Percentiles rank a stretch among this genome's conserved stretches.
These are phyloP conservation scores for Lordiphosa mommai DNA, from an alignment of 1,140 invertebrate genomes.

Conservation along the genomic window DNA sequence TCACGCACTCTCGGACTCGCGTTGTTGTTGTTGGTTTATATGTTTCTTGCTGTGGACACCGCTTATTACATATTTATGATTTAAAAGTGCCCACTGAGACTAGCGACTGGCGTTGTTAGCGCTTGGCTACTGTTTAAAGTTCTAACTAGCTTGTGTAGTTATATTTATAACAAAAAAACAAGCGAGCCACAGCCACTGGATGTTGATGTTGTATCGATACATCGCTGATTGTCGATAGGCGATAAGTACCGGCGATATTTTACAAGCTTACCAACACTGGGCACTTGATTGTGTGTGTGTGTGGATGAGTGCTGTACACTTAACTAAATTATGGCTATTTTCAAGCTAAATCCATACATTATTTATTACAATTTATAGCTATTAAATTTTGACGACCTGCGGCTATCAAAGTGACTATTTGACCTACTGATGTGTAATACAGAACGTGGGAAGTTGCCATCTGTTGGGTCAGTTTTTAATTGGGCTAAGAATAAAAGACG, in stretches of 20 bases:
- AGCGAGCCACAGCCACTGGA: too few relatives aligned
- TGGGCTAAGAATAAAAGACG: too few relatives aligned
- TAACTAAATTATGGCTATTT: not conserved
- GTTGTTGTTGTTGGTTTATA: constrained; percentile 43
- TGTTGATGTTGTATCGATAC: constrained; percentile 27
- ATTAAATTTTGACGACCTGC: too few relatives aligned
- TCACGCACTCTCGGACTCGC: constrained; percentile 48
- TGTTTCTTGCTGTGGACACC: constrained; percentile 10
- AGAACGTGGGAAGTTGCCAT: too few relatives aligned
- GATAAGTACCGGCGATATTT: constrained; percentile 31
- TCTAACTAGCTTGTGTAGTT: constrained; percentile 48
- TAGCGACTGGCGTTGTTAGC: constrained; percentile 48
- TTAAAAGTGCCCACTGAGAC: constrained; percentile 15
- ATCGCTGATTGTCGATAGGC: constrained; percentile 22
- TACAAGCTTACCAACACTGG: constrained; percentile 9
- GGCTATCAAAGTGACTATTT: too few relatives aligned
- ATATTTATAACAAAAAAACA: constrained; percentile 66
- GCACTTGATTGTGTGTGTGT: not conserved
- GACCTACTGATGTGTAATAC: too few relatives aligned
- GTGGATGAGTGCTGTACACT: too few relatives aligned
- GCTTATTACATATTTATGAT: constrained; percentile 22
- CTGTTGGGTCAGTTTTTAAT: too few relatives aligned
- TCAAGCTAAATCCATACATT: not conserved
- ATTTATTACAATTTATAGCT: too few relatives aligned
- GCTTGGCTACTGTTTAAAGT: constrained; percentile 63